Evolutionary conservation across 2,888 invertebrate species (phyloP), one percentile per base, ranked within the genome.

Genomic region (Patella depressa): DNA sequence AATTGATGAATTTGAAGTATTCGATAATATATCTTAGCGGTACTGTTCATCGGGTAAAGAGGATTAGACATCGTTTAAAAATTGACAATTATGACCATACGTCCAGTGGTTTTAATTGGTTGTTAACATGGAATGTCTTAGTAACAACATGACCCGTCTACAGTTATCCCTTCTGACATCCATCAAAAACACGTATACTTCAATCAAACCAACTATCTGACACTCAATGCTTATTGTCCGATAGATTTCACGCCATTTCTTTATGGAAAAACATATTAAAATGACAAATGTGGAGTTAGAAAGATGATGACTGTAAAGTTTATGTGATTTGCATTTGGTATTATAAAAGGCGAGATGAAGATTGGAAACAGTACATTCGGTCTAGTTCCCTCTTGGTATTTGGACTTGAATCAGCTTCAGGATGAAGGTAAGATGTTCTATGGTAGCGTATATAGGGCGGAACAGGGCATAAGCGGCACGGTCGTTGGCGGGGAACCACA

Each of bases 341-440:
- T 65, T 65, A 65, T 24, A 24, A 65, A 24, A 14, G 65, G 65
- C 3, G 17, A 65, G 24, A 24, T 24, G 24, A 24, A 65, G n/a
- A 24, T 19, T 24, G 65, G 24, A 11, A 65, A 24, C 65, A 24
- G 19, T 65, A 24, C 65, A 65, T 65, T 65, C 65, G 14, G 65
- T 65, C 65, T 65, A 65, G 65, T 65, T 65, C 65, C 65, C 24
- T 24, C 14, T 65, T 12, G 65, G 65, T 65, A 24, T 65, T 65
- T 65, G 65, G 65, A 65, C 65, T 65, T 65, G 65, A 65, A 65
- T 65, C 65, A 24, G 65, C 65, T 65, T 65, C 17, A 65, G 14
- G 14, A 65, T 65, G 65, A 65, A 65, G 65, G 65, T 65, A 65
- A 65, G 65, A 3, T 5, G 9, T 57, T 17, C 2, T 24, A 9